Percentiles rank a stretch among this genome's conserved stretches.
Evolutionary conservation across 2,113 vertebrate genomes (phyloP).

Genomic region (Varanus komodoensis): DNA sequence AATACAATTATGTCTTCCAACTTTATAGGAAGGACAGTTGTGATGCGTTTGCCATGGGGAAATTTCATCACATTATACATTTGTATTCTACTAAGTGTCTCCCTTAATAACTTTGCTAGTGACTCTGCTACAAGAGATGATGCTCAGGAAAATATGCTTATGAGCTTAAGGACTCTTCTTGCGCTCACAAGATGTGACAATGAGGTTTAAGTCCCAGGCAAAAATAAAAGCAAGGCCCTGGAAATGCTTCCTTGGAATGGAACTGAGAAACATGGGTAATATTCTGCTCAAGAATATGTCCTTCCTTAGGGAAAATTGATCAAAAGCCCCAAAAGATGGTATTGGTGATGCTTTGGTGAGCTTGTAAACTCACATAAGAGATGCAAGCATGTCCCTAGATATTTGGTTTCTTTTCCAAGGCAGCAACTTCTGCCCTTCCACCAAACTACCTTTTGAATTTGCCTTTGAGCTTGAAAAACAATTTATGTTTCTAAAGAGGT

Average conservation of each 20-base stretch:
- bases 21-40: conserved; percentile 44
- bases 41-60: conserved; percentile 43
- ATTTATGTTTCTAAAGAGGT: neutral
- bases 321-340: neutral
- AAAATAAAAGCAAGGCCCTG: neutral
- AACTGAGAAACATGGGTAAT: neutral
- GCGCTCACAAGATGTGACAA: neutral
- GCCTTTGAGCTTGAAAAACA: neutral
- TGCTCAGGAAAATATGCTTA: neutral
- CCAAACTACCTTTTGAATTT: neutral
- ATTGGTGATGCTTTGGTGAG: neutral
- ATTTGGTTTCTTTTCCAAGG: neutral
- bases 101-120: conserved; percentile 47
- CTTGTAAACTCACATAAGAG: neutral
- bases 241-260: neutral
- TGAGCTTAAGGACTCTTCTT: neutral
- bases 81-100: conserved; percentile 34
- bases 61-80: conserved; percentile 42
- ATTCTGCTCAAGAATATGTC: neutral
- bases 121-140: neutral
- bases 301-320: neutral
- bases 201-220: neutral
- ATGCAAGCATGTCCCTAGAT: neutral
- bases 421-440: neutral
- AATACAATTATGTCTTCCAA: conserved; percentile 56